Base-by-base conservation (phyloP, 92 coral and sea anemone species). In the Palythoa grandis region DNA sequence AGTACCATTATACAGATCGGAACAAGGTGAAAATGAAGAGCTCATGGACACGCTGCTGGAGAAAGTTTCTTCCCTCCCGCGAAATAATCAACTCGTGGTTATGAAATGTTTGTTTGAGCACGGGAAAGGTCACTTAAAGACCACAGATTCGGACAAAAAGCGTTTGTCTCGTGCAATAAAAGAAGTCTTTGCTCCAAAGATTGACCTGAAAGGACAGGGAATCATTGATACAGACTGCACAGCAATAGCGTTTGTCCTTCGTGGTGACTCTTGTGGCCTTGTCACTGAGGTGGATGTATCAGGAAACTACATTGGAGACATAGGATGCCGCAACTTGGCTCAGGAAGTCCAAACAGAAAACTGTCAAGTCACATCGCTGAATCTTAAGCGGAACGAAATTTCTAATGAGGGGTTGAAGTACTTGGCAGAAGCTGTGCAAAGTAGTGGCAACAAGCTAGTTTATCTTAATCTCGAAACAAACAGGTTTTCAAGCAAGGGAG, bases 61-160 rank as follows among this genome's bases (percentile, higher is more conserved):
- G 19, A 80, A 66, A 25, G 74, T 80, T 23, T 47, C 60, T 37
- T 65, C 85, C 3, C 17, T 66, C 22, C 85, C 85, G 2, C 72
- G 63, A 47, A 80, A 67, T 11, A 70, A 63, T 50, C 74, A 60
- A 35, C 63, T 80, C 10, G 16, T 80, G 43, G 53, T 48, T 6
- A 80, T 80, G 74, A 80, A 80, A 24, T 80, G 85, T 53, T 80
- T 80, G 74, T 80, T 66, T 80, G 85, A 80, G 38, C 61, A 80
- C 22, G 74, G 52, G 22, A 80, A 66, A 52, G 74, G 60, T 60
- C 85, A 23, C 73, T n/a, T 43, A 35, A 67, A 65, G 37, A 66
- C 73, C 14, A 80, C 85, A 40, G 47, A 67, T 13, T 37, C 85
- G 9, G 85, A 80, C 58, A 80, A 66, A 52, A 80, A 6, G 24